Base-by-base conservation (phyloP, 2,888 invertebrate genomes). In the Norana najaformis region DNA sequence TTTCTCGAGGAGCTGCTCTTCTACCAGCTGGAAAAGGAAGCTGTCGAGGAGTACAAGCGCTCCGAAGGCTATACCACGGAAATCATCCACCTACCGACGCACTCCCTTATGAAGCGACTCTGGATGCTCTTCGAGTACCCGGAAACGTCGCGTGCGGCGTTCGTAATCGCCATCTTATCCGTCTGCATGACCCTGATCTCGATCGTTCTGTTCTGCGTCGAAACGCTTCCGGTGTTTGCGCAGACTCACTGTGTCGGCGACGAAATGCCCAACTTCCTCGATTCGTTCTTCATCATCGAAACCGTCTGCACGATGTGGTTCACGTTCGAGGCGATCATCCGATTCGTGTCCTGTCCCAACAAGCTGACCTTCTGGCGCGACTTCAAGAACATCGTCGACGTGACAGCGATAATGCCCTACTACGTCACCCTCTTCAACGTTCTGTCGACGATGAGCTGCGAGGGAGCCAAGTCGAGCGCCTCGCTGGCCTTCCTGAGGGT, bases 401-500 rank as follows among this genome's bases (percentile, higher is more conserved):
- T 96, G 39, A 94, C 95, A 18, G 95, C 95, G 0, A 95, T 95
- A 69, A 94, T 95, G 36, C 95, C 95, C 20, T 95, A 95, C 91
- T 95, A 95, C 93, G 94, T 95, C 89, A 95, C 95, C 53, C 93
- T 95, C 34, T 90, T 90, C 89, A 90, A 90, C 83, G 90, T 90
- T 30, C 88, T 90, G 41, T 90, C 90, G 38, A 93, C 92, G 88
- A 93, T 93, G 92, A 93, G 92, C 91, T 94, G 94, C 91, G 93
- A 94, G 88, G 94, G 93, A 89, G 94, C 94, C 23, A 94, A 94
- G 90, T 94, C 94, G 34, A 95, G 95, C 38, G 94, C 95, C 38
- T 95, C 95, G 8, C 94, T 95, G 53, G 95, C 95, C 34, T 95
- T 95, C 90, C 93, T 95, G 39, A 93, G 95, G 90, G 95, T 96